Conservation (phyloP, 2,113 vertebrate species). For the Odocoileus virginianus region DNA sequence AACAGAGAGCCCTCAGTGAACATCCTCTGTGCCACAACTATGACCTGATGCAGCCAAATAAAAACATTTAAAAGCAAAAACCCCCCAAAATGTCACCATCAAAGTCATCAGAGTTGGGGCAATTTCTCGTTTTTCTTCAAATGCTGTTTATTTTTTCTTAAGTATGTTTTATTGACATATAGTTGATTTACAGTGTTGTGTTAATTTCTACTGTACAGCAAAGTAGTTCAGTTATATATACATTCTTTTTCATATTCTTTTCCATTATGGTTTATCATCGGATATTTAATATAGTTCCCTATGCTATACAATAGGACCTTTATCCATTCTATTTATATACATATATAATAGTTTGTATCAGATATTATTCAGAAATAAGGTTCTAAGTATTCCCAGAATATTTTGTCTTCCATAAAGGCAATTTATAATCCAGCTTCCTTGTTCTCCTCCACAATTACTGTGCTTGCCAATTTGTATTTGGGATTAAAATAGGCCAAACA, state of each 20-base stretch:
- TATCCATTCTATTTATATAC: neutral
- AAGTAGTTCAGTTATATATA: neutral
- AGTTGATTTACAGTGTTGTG: neutral
- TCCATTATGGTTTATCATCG: neutral
- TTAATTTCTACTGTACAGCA: neutral
- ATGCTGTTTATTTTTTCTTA: neutral
- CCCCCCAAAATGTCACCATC: neutral
- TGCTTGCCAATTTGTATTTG: slow-evolving; percentile 56
- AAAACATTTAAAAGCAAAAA: neutral
- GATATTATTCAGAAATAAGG: neutral
- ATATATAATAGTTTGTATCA: neutral
- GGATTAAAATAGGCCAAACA: slow-evolving; percentile 50
- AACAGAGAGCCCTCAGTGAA: neutral
- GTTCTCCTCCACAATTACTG: neutral
- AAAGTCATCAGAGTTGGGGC: neutral
- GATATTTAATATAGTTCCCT: neutral
- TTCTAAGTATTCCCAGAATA: neutral
- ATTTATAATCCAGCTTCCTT: slow-evolving; percentile 11
- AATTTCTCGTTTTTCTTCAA: neutral
- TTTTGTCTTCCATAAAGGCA: neutral
- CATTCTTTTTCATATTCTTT: neutral
- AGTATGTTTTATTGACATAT: neutral
- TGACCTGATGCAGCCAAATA: neutral
- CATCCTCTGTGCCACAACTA: neutral
- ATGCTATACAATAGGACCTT: neutral